Evolutionary conservation across 2,113 vertebrate species (phyloP).

Genomic region (Scytalopus superciliaris): DNA sequence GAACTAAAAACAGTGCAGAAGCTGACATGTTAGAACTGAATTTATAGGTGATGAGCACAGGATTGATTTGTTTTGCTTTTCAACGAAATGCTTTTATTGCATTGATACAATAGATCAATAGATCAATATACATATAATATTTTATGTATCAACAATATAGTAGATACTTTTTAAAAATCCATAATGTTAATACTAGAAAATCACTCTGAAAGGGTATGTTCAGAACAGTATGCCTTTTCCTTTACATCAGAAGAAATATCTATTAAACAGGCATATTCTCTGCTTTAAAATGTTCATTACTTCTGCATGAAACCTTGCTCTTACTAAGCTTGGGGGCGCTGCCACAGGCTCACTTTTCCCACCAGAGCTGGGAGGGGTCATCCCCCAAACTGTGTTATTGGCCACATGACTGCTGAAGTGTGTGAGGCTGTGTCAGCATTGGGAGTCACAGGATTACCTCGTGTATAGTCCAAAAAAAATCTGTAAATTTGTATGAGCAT

Average conservation of each 20-base stretch:
- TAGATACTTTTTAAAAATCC: neutral
- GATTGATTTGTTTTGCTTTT: neutral
- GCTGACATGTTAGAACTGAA: neutral
- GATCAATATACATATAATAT: neutral
- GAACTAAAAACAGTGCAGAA: neutral
- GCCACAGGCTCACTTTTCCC: neutral
- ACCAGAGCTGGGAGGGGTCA: neutral
- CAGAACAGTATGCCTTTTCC: neutral
- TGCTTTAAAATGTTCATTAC: neutral
- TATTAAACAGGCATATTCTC: neutral
- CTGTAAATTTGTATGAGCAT: neutral
- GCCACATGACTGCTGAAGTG: neutral
- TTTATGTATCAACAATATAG: neutral
- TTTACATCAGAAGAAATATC: neutral
- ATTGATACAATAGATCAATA: neutral
- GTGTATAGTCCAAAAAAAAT: neutral
- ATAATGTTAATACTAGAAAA: neutral
- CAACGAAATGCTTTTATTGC: neutral
- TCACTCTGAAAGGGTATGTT: neutral
- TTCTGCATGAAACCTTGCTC: neutral
- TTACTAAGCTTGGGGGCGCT: neutral
- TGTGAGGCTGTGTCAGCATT: rapidly evolving
- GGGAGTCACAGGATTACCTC: neutral
- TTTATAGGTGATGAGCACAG: neutral
- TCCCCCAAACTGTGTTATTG: rapidly evolving